A percentile compares a stretch with the other conserved stretches of the same genome.
Evolutionary conservation across 2,797 vertebrate genomes (phyloP).

Genomic region (Buphagus erythrorhynchus): DNA sequence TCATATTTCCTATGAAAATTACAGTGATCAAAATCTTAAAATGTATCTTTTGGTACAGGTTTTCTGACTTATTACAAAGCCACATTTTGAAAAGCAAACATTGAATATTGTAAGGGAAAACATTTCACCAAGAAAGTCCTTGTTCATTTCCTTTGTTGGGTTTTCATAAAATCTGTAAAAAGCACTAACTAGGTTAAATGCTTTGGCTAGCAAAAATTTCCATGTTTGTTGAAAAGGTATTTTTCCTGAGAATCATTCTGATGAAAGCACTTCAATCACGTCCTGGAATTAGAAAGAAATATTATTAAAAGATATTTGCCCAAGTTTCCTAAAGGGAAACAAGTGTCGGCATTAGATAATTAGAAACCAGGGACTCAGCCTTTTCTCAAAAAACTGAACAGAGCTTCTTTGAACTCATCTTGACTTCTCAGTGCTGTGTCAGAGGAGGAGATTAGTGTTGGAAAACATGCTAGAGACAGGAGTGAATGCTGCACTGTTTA

Average conservation of each 20-base stretch:
- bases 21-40: background rate
- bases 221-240: background rate
- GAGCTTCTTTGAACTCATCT: conserved; percentile 1
- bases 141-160: background rate
- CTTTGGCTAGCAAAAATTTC: background rate
- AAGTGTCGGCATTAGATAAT: background rate
- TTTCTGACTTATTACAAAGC: background rate
- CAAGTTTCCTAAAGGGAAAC: background rate
- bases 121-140: background rate
- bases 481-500: background rate
- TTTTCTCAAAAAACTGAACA: background rate
- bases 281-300: conserved; percentile 4
- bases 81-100: background rate
- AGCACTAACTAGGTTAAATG: background rate
- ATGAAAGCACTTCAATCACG: background rate
- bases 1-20: background rate
- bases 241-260: background rate
- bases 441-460: background rate
- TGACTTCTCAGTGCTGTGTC: background rate
- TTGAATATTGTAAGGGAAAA: background rate
- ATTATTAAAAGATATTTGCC: background rate
- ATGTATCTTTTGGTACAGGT: background rate
- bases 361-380: background rate
- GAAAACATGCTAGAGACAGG: background rate
- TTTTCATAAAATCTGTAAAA: background rate